A percentile compares a stretch with the other conserved stretches of the same genome.
phyloP scores from a whole-genome alignment of 2,888 invertebrate species.

The Troglohyphantes excavatus region DNA sequence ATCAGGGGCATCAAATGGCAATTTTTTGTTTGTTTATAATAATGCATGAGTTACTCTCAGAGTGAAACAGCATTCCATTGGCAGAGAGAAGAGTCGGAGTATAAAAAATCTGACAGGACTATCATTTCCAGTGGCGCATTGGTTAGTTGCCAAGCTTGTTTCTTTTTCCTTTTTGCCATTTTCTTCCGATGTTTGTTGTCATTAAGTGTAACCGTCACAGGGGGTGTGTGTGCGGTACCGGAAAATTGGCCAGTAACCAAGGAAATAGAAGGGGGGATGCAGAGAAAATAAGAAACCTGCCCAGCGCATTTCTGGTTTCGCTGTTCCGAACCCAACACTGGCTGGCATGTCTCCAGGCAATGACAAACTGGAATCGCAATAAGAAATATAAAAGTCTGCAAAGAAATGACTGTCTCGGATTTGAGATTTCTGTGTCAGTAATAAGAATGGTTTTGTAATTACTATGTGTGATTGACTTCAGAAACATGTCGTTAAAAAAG shows the following conservation, averaged over 20 bases:
- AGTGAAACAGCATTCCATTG: not conserved
- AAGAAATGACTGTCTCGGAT: not conserved
- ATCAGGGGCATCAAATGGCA: not conserved
- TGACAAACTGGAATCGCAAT: not conserved
- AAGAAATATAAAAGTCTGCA: not conserved
- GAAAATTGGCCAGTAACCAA: slow-evolving; percentile 52
- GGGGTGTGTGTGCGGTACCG: slow-evolving; percentile 4
- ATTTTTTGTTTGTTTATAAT: not conserved
- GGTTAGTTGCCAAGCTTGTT: slow-evolving; percentile 48
- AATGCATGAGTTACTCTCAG: slow-evolving; percentile 5
- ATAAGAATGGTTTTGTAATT: too few species aligned
- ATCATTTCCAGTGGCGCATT: slow-evolving; percentile 43
- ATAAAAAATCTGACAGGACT: slow-evolving; percentile 6
- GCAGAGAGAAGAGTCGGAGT: not conserved
- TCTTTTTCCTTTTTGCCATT: not conserved
- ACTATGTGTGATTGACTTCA: too few species aligned
- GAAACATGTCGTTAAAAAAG: too few species aligned
- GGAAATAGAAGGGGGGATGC: not conserved
- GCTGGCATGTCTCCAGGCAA: slow-evolving; percentile 28
- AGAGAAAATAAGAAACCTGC: slow-evolving; percentile 42
- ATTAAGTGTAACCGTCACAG: slow-evolving; percentile 29
- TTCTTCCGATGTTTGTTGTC: slow-evolving; percentile 26
- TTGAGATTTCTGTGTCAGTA: too few species aligned
- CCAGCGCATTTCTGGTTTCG: slow-evolving; percentile 1
- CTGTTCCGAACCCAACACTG: not conserved